Conservation (phyloP, 64 coral and sea anemone species). For the Porites australiensis region DNA sequence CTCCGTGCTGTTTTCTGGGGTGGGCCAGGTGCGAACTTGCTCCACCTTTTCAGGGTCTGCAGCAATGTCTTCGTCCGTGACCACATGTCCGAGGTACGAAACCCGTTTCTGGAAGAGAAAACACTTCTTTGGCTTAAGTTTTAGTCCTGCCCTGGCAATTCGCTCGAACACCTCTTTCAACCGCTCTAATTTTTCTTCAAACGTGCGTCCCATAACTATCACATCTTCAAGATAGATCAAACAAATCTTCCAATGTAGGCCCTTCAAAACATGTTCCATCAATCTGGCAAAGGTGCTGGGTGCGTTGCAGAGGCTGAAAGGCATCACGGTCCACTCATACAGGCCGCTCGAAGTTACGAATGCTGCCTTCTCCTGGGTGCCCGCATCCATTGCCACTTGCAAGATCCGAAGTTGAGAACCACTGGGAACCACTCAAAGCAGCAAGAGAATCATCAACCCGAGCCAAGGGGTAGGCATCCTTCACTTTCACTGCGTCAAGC, state of each 20-base stretch:
- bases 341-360: constrained; percentile 38
- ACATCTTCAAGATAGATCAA: constrained; percentile 55
- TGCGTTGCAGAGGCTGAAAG: constrained; percentile 42
- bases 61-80: background rate
- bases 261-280: constrained; percentile 61
- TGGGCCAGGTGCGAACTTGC: constrained; percentile 18
- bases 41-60: constrained; percentile 35
- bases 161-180: constrained; percentile 27
- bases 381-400: constrained; percentile 31
- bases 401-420: background rate
- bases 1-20: background rate
- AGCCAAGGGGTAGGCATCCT: background rate
- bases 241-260: constrained; percentile 32
- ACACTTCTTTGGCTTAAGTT: constrained; percentile 60
- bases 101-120: constrained; percentile 37
- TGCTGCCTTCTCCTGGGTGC: background rate
- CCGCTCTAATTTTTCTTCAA: constrained; percentile 20
- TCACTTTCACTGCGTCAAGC: background rate
- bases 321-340: constrained; percentile 57
- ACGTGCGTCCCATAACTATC: constrained; percentile 4
- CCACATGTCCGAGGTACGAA: constrained; percentile 10
- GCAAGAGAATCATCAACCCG: constrained; percentile 3
- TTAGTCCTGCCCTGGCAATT: constrained; percentile 10
- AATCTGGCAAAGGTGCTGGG: constrained; percentile 44
- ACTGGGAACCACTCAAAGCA: background rate